These are phyloP conservation scores for Thera britannica DNA, from an alignment of 2,888 invertebrate species.

Conservation along the genomic window DNA sequence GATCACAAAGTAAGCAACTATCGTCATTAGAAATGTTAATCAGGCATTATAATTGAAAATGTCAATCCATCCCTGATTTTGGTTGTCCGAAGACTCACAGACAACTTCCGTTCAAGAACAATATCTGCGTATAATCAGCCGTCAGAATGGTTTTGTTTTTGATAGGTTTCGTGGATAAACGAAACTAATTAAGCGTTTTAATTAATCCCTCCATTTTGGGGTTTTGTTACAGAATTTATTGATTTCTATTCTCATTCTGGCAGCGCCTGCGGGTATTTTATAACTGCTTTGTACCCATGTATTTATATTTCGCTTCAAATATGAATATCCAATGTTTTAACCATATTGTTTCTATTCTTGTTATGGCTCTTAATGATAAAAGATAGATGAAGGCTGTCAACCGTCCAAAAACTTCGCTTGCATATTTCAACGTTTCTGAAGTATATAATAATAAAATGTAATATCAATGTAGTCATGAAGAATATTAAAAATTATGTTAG, in stretches of 20 bases:
- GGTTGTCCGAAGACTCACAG: constrained; percentile 18
- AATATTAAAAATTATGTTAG: no score
- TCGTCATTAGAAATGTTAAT: constrained; percentile 11
- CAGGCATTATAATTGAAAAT: constrained; percentile 19
- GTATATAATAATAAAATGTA: no score
- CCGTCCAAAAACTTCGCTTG: no score
- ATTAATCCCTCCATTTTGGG: constrained; percentile 76
- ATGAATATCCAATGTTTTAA: not conserved
- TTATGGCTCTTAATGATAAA: not conserved
- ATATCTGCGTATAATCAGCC: constrained; percentile 65
- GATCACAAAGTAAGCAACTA: not conserved
- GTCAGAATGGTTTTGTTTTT: constrained; percentile 70
- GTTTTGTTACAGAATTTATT: constrained; percentile 77
- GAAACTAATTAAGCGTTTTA: constrained; percentile 81
- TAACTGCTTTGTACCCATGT: constrained; percentile 36
- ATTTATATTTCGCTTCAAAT: constrained; percentile 21
- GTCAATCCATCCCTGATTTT: constrained; percentile 21
- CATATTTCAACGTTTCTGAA: no score
- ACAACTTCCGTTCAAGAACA: constrained; percentile 47
- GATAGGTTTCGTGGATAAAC: constrained; percentile 77
- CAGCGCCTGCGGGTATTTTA: constrained; percentile 52
- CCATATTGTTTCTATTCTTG: not conserved
- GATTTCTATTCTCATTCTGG: constrained; percentile 58
- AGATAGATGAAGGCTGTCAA: no score
- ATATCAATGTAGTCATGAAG: no score